Evolutionary conservation across 2,113 vertebrate species (phyloP).

Genomic region (Apaloderma vittatum): DNA sequence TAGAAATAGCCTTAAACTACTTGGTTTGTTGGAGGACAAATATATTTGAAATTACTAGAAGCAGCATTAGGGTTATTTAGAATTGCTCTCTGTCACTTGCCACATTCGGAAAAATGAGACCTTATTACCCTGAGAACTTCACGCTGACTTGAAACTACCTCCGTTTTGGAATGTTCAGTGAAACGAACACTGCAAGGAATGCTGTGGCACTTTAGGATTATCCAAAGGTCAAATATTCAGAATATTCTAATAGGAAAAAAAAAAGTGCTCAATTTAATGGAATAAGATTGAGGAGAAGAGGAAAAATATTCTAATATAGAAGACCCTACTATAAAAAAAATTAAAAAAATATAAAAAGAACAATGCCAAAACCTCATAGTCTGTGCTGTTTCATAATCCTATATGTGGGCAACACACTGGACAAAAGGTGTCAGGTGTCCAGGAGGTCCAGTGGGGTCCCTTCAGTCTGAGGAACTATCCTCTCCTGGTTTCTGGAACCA

Average conservation of each 20-base stretch:
- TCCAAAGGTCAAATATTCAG: constrained; percentile 28
- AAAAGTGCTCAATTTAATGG: neutral
- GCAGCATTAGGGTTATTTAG: neutral
- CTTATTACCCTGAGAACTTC: neutral
- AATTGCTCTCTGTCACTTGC: neutral
- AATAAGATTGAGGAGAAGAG: neutral
- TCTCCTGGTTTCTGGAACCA: neutral
- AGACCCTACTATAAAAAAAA: neutral
- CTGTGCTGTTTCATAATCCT: neutral
- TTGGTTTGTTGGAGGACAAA: neutral
- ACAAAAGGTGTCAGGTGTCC: neutral
- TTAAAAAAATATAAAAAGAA: neutral
- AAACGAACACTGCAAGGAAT: neutral
- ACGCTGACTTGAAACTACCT: neutral
- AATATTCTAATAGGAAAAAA: neutral
- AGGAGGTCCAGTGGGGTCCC: neutral
- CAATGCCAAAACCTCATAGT: neutral
- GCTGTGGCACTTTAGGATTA: constrained; percentile 19
- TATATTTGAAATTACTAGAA: neutral
- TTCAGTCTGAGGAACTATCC: neutral
- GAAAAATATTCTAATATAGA: neutral
- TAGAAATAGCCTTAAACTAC: neutral
- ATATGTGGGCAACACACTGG: neutral
- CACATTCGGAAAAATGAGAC: neutral
- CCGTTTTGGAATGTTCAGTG: neutral